Percentiles rank a stretch among this genome's conserved stretches.
Conservation (phyloP, 1,140 invertebrate genomes). For the Neodiprion pinetum region DNA sequence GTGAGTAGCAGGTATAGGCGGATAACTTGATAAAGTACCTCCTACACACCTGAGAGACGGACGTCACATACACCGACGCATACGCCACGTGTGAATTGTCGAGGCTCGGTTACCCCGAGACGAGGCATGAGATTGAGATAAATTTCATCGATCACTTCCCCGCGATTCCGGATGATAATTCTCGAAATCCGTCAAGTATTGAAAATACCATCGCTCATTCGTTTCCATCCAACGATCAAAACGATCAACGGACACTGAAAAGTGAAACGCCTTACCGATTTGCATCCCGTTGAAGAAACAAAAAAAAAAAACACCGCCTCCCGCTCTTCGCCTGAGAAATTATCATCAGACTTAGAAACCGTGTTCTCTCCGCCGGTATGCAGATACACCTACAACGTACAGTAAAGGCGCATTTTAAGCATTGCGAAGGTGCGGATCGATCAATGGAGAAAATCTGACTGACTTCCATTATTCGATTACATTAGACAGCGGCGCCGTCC, state of each 20-base stretch:
- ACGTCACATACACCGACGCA: neutral
- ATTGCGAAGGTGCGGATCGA: neutral
- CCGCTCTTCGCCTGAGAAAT: slow-evolving; percentile 24
- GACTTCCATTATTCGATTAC: too few species aligned
- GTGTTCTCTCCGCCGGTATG: slow-evolving; percentile 19
- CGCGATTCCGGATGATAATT: too few species aligned
- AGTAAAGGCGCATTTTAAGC: neutral
- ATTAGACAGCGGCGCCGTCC: neutral
- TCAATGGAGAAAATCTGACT: neutral
- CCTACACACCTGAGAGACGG: neutral
- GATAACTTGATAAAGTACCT: too few species aligned
- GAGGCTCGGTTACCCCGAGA: neutral
- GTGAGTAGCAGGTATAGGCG: too few species aligned
- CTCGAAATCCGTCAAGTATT: too few species aligned
- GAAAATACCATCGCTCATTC: too few species aligned
- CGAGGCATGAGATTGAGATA: neutral
- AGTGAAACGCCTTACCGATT: too few species aligned
- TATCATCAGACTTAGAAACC: slow-evolving; percentile 19
- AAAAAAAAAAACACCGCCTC: neutral
- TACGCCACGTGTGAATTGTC: neutral
- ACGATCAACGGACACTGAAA: too few species aligned
- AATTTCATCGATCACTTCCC: neutral
- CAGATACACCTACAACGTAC: slow-evolving; percentile 24
- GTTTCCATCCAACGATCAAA: too few species aligned
- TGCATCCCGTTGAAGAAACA: too few species aligned